Evolutionary conservation across 2,888 invertebrate genomes (phyloP), one percentile per base, ranked within the genome.

Genomic region (Oxystoma pomonae): DNA sequence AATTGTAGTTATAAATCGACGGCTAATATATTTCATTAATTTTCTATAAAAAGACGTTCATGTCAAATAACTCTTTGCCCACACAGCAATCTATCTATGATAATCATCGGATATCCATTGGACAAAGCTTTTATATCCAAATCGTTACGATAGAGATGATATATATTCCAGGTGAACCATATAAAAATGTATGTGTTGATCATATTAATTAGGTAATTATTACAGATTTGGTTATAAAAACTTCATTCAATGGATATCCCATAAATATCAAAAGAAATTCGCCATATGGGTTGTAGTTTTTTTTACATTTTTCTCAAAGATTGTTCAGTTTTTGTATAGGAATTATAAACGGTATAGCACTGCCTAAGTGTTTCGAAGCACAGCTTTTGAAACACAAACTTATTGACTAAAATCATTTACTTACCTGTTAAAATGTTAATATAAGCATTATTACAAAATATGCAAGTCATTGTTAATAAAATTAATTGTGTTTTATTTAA

Each of bases 361-460:
- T 80, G 80, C 80, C 80, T 80, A 75, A 73, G 72, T 80, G 80
- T 80, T 80, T 80, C 79, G 79, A 77, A 79, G 79, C 80, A 77
- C 78, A 78, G 76, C 76, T 80, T 80, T 80, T 79, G 80, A 78
- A 80, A 80, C 80, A 80, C 79, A 60, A 64, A 62, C 63, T 74
- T 77, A 78, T 78, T 79, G 79, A 80, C 78, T 80, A 80, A 67
- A 68, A 76, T 71, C 75, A 79, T 79, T 79, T 76, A 79, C 78
- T 77, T 79, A 78, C 77, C 77, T 80, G 79, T 80, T 79, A 80
- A 77, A 78, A 78, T 80, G 78, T 80, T 81, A 79, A 80, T 80
- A 79, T 77, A 76, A 77, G 79, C 78, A 80, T 80, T 80, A 80
- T 80, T 80, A 80, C 79, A 80, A 80, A 80, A 79, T 78, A 79